Evolutionary conservation across 1,140 invertebrate genomes (phyloP).

Genomic region (Trypoxylus dichotomus): DNA sequence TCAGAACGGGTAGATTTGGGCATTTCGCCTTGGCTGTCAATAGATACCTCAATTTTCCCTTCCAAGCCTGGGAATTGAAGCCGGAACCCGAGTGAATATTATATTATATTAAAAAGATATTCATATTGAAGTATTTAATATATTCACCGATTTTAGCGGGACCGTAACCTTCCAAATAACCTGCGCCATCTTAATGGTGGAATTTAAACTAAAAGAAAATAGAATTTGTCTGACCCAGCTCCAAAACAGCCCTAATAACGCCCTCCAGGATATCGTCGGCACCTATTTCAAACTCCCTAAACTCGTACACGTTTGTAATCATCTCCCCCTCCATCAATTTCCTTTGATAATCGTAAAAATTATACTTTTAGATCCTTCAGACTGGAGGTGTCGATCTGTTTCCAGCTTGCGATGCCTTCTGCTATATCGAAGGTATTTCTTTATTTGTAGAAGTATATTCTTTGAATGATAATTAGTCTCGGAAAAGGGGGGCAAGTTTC

Average conservation of each 20-base stretch:
- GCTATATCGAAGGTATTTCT: slow-evolving; percentile 70
- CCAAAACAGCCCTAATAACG: slow-evolving; percentile 60
- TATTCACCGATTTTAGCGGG: slow-evolving; percentile 53
- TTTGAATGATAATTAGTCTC: background rate
- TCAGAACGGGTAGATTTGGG: slow-evolving; percentile 73
- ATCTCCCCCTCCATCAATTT: background rate
- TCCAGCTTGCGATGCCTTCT: slow-evolving; percentile 80
- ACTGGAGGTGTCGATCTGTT: slow-evolving; percentile 86
- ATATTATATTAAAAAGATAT: background rate
- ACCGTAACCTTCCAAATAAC: slow-evolving; percentile 65
- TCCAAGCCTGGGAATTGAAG: slow-evolving; percentile 81
- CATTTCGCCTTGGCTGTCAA: slow-evolving; percentile 74
- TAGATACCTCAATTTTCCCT: slow-evolving; percentile 78
- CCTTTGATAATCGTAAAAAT: slow-evolving; percentile 36
- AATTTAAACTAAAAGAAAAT: slow-evolving; percentile 67
- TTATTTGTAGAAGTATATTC: too few relatives aligned
- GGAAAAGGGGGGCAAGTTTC: too few relatives aligned
- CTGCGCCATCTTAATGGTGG: slow-evolving; percentile 68
- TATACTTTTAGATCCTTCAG: slow-evolving; percentile 64
- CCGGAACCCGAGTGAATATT: slow-evolving; percentile 62
- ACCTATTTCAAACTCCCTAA: slow-evolving; percentile 58
- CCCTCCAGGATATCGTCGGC: slow-evolving; percentile 59
- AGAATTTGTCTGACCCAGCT: slow-evolving; percentile 60
- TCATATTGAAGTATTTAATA: background rate
- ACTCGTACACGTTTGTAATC: slow-evolving; percentile 56